Conservation (phyloP, 2,888 invertebrate genomes). For the Endotricha flammealis region DNA sequence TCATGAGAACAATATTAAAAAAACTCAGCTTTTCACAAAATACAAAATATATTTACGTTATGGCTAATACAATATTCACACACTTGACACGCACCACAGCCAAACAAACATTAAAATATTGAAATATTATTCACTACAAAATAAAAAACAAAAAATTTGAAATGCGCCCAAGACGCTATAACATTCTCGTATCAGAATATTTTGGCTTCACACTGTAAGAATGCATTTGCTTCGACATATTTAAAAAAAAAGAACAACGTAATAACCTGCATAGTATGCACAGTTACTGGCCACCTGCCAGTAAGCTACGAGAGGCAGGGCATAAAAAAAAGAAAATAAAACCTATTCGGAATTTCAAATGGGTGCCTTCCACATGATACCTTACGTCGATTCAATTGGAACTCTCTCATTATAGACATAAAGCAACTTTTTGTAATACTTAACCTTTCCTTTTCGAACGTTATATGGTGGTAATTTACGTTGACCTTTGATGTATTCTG, state of each 20-base stretch:
- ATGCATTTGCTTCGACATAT: background rate
- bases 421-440: slow-evolving; percentile 1
- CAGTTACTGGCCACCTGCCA: slow-evolving; percentile 17
- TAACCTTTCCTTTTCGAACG: background rate
- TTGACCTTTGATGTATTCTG: slow-evolving; percentile 7
- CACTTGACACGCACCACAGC: background rate
- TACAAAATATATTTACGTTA: too few relatives aligned
- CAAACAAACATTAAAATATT: slow-evolving; percentile 3
- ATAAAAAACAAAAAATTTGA: slow-evolving; percentile 5
- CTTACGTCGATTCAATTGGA: slow-evolving; percentile 3
- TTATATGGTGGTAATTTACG: slow-evolving; percentile 8
- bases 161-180: slow-evolving; percentile 4
- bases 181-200: too few relatives aligned
- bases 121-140: background rate
- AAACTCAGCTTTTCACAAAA: too few relatives aligned
- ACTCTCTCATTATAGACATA: background rate
- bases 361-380: slow-evolving; percentile 1
- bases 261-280: slow-evolving; percentile 16
- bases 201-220: too few relatives aligned
- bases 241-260: slow-evolving; percentile 16
- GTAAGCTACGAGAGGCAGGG: slow-evolving; percentile 8
- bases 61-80: too few relatives aligned
- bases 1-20: too few relatives aligned
- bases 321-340: slow-evolving; percentile 10
- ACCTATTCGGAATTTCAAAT: slow-evolving; percentile 11